Evolutionary conservation across 2,888 invertebrate species (phyloP), one percentile per base, ranked within the genome.

Genomic region (Lasioglossum vierecki): DNA sequence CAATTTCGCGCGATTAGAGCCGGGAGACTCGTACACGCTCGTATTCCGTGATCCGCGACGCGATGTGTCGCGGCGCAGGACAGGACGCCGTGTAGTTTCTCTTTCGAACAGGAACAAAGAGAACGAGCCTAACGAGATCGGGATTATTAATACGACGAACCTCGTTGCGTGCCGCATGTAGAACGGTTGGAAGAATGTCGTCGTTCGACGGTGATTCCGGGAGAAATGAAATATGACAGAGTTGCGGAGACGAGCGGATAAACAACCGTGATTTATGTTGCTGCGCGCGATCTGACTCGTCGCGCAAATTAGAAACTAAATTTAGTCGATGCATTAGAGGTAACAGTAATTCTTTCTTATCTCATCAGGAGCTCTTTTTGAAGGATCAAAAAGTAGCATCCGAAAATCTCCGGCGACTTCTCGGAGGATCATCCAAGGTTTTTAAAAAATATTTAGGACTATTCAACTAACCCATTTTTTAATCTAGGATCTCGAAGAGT

Each of bases 1-100:
- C 63, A 53, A 77, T 84, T 80, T 49, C 63, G 39, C 13, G 63
- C 84, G 76, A 84, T 83, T 79, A 78, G 66, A 66, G 66, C 18
- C 30, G 66, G 0, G 8, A 18, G 35, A 22, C 22, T 53, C 22
- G 22, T 53, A 53, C 22, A 53, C 22, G 53, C 53, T 53, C 9
- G 22, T 53, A 53, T 53, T 53, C 53, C 53, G 53, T 53, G 53
- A 22, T 53, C 22, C 35, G 66, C 18, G 66, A 18, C 66, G 66
- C 66, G 35, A 11, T 2, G 35, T 22, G 66, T 30, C 66, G 35
- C 66, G 66, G 30, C 18, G 66, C 11, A 13, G 66, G 35, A 35
- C 66, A 66, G 66, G 44, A 26, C 26, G n/a, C 22, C 30, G 22
- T 53, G 68, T 22, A 68, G 35, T 68, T 39, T 68, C 68, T 68